Base-by-base conservation (phyloP, 92 coral and sea anemone species). In the Porites divaricata region DNA sequence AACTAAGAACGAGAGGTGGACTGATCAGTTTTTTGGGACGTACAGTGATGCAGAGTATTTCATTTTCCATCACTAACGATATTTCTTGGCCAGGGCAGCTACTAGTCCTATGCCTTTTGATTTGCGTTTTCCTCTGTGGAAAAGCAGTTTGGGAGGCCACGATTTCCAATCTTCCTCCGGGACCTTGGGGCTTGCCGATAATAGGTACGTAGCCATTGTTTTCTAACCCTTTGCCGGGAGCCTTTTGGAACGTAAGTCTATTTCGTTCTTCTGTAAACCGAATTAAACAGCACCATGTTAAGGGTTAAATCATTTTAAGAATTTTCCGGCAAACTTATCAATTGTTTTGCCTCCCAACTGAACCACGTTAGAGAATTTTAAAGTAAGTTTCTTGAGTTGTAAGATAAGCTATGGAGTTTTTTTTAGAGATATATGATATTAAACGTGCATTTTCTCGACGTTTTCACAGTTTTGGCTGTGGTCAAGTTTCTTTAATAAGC, bases 101-200 rank as follows among this genome's bases (percentile, higher is more conserved):
- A 72, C 25, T 71, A 13, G 6, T 81, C n/a, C 1, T 80, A 10
- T 80, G 76, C 85, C n/a, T 70, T 25, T 14, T 80, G 67, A 28
- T 70, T 54, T 68, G 85, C 26, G 51, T 69, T 52, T 56, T 80
- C 50, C 76, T 80, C 17, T 49, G 53, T 54, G 76, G 76, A 57
- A 83, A 73, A 48, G 59, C 62, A 9, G 8, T 72, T 13, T 74
- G 86, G 86, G 28, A 83, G 51, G 23, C 50, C 9, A 23, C 51
- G 13, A 61, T 61, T 74, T 83, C 80, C 48, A 83, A 73, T 14
- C 57, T 75, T 11, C 87, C 91, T 56, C 87, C 87, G 49, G 91
- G 91, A 26, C 87, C 87, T n/a, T 88, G 88, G 91, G 91, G 91
- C 67, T 35, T 88, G 51, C 91, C 91, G 2, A 68, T 82, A 11